A percentile compares a stretch with the other conserved stretches of the same genome.
phyloP scores from a whole-genome alignment of 2,888 invertebrate species.

The Amphipyra berbera region DNA sequence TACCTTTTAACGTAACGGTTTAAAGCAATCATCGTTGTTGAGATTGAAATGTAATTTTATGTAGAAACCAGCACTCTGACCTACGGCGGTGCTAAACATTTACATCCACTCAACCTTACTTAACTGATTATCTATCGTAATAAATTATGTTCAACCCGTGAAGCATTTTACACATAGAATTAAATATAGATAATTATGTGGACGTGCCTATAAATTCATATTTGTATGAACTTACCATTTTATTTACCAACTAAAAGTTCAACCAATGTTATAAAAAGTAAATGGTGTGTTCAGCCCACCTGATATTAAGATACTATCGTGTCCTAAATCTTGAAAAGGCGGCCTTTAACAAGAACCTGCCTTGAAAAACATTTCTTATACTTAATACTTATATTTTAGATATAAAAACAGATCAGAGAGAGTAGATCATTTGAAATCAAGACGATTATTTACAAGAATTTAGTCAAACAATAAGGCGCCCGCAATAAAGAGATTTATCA shows the following conservation, averaged over 20 bases:
- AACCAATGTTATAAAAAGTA: slow-evolving; percentile 43
- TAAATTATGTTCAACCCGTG: slow-evolving; percentile 50
- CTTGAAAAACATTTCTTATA: slow-evolving; percentile 34
- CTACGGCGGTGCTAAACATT: slow-evolving; percentile 67
- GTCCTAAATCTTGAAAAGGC: slow-evolving; percentile 46
- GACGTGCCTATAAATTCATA: slow-evolving; percentile 48
- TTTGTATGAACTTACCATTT: slow-evolving; percentile 37
- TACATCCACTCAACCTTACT: slow-evolving; percentile 58
- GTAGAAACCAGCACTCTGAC: slow-evolving; percentile 72
- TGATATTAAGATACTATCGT: slow-evolving; percentile 50
- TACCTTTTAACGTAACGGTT: slow-evolving; percentile 74
- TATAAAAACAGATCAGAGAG: slow-evolving; percentile 13
- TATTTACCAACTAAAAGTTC: slow-evolving; percentile 42
- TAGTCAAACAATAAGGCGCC: slow-evolving; percentile 36
- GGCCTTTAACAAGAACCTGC: slow-evolving; percentile 35
- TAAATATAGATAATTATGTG: slow-evolving; percentile 49
- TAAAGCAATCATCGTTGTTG: slow-evolving; percentile 69
- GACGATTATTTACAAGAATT: slow-evolving; percentile 25
- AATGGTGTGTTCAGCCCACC: slow-evolving; percentile 45
- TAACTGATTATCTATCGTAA: slow-evolving; percentile 57
- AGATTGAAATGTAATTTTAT: slow-evolving; percentile 82
- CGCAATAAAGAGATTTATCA: slow-evolving; percentile 38
- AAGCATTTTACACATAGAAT: slow-evolving; percentile 51
- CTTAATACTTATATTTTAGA: slow-evolving; percentile 18
- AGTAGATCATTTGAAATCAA: slow-evolving; percentile 33